phyloP scores from a whole-genome alignment of 2,888 invertebrate species.

The Troilus luridus region DNA sequence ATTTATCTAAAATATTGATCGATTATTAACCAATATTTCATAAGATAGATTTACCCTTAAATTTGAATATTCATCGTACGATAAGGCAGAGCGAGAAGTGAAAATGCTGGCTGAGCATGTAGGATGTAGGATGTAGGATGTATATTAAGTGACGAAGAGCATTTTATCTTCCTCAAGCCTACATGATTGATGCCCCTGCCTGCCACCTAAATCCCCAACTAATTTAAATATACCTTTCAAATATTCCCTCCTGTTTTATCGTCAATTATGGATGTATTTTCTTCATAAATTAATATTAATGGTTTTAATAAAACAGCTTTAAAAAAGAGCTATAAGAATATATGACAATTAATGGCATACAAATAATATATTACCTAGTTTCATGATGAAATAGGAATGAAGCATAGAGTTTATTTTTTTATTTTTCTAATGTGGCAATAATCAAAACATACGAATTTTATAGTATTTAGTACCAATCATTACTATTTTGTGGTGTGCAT shows the following conservation, averaged over 20 bases:
- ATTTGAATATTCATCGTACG: background rate
- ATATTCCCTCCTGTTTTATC: background rate
- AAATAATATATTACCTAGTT: too few relatives aligned
- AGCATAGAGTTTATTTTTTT: too few relatives aligned
- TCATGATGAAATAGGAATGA: too few relatives aligned
- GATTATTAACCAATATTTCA: too few relatives aligned
- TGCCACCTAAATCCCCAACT: background rate
- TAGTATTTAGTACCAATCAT: too few relatives aligned
- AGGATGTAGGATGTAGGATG: background rate
- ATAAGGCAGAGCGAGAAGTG: background rate
- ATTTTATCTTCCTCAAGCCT: background rate
- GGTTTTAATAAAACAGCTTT: background rate
- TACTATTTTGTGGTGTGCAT: too few relatives aligned
- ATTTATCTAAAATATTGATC: too few relatives aligned
- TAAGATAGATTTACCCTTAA: too few relatives aligned
- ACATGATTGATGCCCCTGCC: background rate
- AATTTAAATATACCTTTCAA: conserved; percentile 6
- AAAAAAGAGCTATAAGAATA: background rate
- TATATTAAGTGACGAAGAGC: background rate
- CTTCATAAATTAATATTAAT: background rate
- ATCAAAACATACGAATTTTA: too few relatives aligned
- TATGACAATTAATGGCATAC: background rate
- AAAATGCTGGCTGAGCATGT: background rate
- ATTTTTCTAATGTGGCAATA: too few relatives aligned
- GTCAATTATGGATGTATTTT: background rate